Evolutionary conservation across 2,797 vertebrate species (phyloP).

Genomic region (Alca torda): DNA sequence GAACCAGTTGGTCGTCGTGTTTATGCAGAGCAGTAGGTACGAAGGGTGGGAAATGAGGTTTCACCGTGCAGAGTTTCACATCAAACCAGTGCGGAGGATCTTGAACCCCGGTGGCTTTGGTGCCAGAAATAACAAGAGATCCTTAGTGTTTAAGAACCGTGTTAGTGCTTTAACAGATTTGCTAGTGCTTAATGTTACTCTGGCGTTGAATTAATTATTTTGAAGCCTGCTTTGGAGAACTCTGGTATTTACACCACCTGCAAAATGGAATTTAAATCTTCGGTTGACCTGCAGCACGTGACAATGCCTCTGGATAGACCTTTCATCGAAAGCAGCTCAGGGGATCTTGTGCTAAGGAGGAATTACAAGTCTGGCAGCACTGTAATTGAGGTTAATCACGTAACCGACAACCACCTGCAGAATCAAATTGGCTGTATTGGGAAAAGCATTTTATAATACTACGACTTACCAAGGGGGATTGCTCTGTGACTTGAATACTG

Average conservation of each 20-base stretch:
- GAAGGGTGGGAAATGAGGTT: background rate
- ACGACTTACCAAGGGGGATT: background rate
- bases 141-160: background rate
- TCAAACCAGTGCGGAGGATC: background rate
- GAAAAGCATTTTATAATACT: background rate
- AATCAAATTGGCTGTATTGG: background rate
- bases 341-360: background rate
- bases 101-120: background rate
- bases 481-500: background rate
- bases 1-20: rapidly evolving
- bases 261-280: background rate
- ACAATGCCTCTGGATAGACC: background rate
- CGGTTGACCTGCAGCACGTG: background rate
- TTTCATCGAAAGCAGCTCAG: background rate
- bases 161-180: background rate
- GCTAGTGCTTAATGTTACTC: background rate
- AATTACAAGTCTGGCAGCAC: background rate
- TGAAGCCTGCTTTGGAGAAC: background rate
- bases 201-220: background rate
- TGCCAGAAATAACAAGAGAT: background rate
- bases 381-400: background rate
- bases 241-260: background rate
- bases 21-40: too few species aligned
- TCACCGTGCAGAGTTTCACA: background rate
- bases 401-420: background rate